These are phyloP conservation scores for Jordanella pulchra DNA, from an alignment of 2,797 vertebrate genomes.

Conservation along the genomic window DNA sequence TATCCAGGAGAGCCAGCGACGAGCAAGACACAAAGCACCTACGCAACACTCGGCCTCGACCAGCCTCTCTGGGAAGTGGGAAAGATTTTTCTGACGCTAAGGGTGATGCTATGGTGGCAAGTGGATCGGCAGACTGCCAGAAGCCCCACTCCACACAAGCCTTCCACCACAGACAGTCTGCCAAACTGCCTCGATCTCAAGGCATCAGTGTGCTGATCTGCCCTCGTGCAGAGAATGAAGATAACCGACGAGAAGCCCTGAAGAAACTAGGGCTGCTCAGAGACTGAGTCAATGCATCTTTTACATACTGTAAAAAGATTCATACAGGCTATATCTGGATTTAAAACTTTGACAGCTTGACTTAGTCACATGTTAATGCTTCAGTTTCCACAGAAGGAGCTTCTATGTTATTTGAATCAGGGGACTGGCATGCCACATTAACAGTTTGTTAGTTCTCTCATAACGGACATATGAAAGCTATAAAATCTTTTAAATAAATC, in stretches of 20 bases:
- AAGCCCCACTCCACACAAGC: slow-evolving; percentile 49
- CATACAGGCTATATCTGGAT: slow-evolving; percentile 13
- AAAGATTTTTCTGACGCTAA: slow-evolving; percentile 77
- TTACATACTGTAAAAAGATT: slow-evolving; percentile 9
- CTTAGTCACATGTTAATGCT: slow-evolving; percentile 11
- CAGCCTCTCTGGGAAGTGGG: slow-evolving; percentile 76
- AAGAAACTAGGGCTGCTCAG: slow-evolving; percentile 90
- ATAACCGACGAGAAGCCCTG: slow-evolving; percentile 83
- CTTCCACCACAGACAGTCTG: slow-evolving; percentile 59
- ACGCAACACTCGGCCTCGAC: slow-evolving; percentile 77
- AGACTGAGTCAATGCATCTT: slow-evolving; percentile 72
- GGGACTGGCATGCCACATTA: neutral
- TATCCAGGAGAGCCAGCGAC: neutral
- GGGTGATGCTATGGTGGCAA: slow-evolving; percentile 11
- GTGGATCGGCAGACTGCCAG: slow-evolving; percentile 29
- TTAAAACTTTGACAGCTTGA: neutral
- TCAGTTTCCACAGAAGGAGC: neutral
- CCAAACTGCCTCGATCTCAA: slow-evolving; percentile 77
- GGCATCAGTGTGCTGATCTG: slow-evolving; percentile 89
- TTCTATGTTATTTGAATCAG: neutral
- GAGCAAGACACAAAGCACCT: slow-evolving; percentile 47
- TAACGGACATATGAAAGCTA: neutral
- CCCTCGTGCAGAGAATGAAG: slow-evolving; percentile 76
- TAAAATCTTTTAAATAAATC: too few species aligned
- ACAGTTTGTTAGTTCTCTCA: neutral